Percentiles rank a stretch among this genome's conserved stretches.
Conservation (phyloP, 2,113 vertebrate species). For the Odocoileus hemionus region DNA sequence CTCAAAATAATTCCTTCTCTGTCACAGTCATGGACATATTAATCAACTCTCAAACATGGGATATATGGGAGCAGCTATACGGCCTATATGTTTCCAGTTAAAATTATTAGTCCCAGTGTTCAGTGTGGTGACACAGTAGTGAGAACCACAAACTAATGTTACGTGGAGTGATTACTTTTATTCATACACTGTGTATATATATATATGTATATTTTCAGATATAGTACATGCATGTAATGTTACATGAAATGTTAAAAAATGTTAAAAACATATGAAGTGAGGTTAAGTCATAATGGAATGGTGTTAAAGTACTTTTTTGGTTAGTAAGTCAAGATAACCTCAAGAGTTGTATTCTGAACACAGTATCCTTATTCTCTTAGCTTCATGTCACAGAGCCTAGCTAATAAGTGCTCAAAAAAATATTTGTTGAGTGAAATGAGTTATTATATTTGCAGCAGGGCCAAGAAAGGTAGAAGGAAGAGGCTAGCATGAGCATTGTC, state of each 20-base stretch:
- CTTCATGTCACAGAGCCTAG: neutral
- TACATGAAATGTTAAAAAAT: slow-evolving; percentile 25
- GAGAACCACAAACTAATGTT: neutral
- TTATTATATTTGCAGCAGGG: neutral
- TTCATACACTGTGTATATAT: neutral
- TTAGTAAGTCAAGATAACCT: neutral
- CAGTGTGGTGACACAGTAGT: neutral
- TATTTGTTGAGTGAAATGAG: neutral
- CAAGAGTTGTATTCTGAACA: neutral
- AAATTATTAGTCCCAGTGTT: neutral
- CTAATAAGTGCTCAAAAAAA: neutral
- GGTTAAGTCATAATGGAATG: neutral
- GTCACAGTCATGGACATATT: neutral
- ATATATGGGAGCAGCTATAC: neutral
- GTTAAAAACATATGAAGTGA: neutral
- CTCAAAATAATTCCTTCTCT: neutral
- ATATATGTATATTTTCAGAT: neutral
- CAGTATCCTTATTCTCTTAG: neutral
- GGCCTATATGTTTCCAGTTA: neutral
- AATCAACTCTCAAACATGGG: neutral
- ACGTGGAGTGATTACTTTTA: neutral
- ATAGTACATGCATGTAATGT: neutral
- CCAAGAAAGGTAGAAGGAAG: neutral
- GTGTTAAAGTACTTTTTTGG: neutral
- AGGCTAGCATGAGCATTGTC: neutral